These are phyloP conservation scores for Monodelphis domestica DNA, from an alignment of 2,797 vertebrate genomes.

Conservation along the genomic window DNA sequence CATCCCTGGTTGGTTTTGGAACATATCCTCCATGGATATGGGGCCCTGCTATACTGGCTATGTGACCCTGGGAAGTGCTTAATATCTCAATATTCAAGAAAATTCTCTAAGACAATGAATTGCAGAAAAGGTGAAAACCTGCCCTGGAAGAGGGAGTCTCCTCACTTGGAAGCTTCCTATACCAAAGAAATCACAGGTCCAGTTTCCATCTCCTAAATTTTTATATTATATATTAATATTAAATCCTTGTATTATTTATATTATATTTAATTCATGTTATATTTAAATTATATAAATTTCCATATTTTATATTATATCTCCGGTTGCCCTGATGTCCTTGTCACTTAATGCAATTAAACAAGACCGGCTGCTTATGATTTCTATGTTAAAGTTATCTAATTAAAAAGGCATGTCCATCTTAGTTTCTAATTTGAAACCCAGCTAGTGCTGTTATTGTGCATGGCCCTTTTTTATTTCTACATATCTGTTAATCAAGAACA, in stretches of 20 bases:
- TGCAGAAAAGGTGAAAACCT: neutral
- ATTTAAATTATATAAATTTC: constrained; percentile 58
- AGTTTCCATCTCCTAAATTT: neutral
- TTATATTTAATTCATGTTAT: too few relatives aligned
- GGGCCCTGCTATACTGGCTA: too few relatives aligned
- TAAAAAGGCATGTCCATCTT: constrained; percentile 32
- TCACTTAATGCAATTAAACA: constrained; percentile 52
- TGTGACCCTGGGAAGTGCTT: neutral
- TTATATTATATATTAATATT: neutral
- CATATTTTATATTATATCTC: neutral
- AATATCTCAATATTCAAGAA: neutral
- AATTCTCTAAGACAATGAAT: neutral
- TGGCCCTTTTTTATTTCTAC: neutral
- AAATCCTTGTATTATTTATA: too few relatives aligned
- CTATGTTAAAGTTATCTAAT: constrained; percentile 9
- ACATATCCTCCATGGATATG: too few relatives aligned
- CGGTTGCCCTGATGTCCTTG: neutral
- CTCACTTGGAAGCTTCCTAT: neutral
- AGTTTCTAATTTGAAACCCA: constrained; percentile 19
- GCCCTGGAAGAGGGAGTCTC: neutral
- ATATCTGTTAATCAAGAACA: neutral
- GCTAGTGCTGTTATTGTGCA: constrained; percentile 6
- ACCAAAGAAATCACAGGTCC: neutral
- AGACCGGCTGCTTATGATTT: constrained; percentile 43
- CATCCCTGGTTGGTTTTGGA: too few relatives aligned